Conservation (phyloP, 2,797 vertebrate genomes). For the Pelochelys cantorii region DNA sequence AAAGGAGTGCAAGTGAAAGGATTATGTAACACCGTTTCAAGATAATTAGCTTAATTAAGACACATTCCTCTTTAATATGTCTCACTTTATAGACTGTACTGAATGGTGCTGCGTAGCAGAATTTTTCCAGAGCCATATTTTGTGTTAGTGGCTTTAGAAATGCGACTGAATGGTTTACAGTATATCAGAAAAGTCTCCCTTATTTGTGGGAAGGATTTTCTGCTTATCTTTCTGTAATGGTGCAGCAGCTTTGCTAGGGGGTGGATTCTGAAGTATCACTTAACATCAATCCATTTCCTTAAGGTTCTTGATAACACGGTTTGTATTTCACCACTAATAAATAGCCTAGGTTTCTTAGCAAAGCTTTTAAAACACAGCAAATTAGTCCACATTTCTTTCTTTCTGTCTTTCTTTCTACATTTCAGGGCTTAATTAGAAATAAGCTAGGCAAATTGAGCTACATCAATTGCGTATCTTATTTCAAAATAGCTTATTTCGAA, state of each 20-base stretch:
- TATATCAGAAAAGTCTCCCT: conserved; percentile 41
- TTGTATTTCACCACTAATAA: conserved; percentile 78
- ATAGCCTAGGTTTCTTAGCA: conserved; percentile 55
- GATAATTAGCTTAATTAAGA: conserved; percentile 1
- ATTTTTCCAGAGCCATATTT: background rate
- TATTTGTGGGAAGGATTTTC: conserved; percentile 76
- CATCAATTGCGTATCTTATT: no score
- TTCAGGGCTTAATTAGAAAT: no score
- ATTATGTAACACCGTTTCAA: background rate
- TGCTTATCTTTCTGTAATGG: conserved; percentile 74
- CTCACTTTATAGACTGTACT: background rate
- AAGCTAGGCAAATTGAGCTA: no score
- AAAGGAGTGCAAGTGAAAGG: background rate
- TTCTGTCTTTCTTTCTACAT: background rate
- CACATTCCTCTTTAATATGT: background rate
- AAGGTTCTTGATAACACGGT: conserved; percentile 74
- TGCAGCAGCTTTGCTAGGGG: conserved; percentile 68
- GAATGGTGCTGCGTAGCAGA: background rate
- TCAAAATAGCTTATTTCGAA: no score
- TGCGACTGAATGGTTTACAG: background rate
- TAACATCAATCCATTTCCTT: conserved; percentile 79
- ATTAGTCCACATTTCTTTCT: background rate
- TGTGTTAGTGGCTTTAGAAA: conserved; percentile 3
- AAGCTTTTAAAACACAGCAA: conserved; percentile 40
- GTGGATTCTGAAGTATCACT: conserved; percentile 79